These are phyloP conservation scores for Holothuria scabra DNA, from an alignment of 53 echinoderm and acorn worm species.

Conservation along the genomic window DNA sequence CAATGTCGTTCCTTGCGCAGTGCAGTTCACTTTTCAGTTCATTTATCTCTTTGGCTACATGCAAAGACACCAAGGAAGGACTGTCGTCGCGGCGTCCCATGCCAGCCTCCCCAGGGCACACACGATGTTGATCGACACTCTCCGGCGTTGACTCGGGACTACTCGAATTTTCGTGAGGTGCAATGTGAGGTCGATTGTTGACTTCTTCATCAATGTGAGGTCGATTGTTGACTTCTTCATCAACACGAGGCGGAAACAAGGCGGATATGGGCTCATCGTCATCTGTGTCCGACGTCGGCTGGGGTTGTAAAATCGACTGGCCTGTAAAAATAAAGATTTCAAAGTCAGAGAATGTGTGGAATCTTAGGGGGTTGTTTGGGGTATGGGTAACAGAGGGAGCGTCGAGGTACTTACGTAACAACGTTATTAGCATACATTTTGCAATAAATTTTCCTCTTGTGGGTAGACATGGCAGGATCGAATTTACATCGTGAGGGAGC, in stretches of 20 bases:
- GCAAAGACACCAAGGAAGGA: not conserved
- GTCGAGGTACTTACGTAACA: no score
- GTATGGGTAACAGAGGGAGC: no score
- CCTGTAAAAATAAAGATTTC: no score
- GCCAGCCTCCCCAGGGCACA: no score
- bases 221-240: not conserved
- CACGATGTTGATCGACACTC: not conserved
- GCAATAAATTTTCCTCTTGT: no score
- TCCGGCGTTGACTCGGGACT: not conserved
- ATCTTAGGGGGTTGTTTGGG: no score
- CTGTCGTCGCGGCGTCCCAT: not conserved
- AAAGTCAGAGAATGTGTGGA: no score
- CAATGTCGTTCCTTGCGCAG: not conserved
- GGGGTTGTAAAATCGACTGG: no score
- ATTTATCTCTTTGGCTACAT: not conserved
- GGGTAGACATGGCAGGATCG: no score
- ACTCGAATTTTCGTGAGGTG: not conserved
- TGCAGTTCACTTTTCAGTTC: not conserved
- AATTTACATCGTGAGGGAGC: no score
- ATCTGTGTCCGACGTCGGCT: not conserved
- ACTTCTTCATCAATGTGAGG: not conserved
- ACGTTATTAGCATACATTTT: no score
- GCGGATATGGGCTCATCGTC: conserved; percentile 10
- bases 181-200: not conserved
- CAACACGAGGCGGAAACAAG: not conserved